Conservation (phyloP, 2,888 invertebrate species). For the Lepidochitona cinerea region DNA sequence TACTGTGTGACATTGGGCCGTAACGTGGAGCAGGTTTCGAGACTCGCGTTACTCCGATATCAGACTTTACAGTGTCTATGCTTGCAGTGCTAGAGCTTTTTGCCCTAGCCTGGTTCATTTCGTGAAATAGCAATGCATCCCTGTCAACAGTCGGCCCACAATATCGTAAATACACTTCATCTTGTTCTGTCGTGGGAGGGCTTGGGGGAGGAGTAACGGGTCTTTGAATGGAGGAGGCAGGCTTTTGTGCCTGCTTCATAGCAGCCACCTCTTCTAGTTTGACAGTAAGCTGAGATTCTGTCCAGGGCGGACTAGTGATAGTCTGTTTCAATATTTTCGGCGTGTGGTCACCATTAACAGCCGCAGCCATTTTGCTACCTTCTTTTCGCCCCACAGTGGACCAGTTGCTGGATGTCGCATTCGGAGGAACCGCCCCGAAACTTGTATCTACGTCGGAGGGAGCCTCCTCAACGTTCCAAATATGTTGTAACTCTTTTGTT, state of each 20-base stretch:
- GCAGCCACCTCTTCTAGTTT: not conserved
- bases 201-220: not conserved
- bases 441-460: conserved; percentile 22
- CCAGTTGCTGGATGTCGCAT: conserved; percentile 38
- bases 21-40: conserved; percentile 23
- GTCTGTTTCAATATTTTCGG: not conserved
- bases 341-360: not conserved
- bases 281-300: not conserved
- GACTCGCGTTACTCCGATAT: conserved; percentile 8
- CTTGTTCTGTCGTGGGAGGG: conserved; percentile 3
- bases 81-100: conserved; percentile 52
- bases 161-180: conserved; percentile 26
- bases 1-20: conserved; percentile 54
- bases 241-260: not conserved
- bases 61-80: conserved; percentile 59
- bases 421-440: not conserved
- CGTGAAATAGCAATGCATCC: conserved; percentile 61
- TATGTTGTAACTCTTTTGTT: conserved; percentile 54
- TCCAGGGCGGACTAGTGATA: conserved; percentile 1
- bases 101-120: conserved; percentile 54
- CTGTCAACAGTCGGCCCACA: conserved; percentile 52
- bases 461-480: conserved; percentile 32
- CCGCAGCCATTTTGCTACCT: not conserved
- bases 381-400: conserved; percentile 24
- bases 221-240: not conserved